Base-by-base conservation (phyloP, 2,888 invertebrate species). In the Oasisia sp. region DNA sequence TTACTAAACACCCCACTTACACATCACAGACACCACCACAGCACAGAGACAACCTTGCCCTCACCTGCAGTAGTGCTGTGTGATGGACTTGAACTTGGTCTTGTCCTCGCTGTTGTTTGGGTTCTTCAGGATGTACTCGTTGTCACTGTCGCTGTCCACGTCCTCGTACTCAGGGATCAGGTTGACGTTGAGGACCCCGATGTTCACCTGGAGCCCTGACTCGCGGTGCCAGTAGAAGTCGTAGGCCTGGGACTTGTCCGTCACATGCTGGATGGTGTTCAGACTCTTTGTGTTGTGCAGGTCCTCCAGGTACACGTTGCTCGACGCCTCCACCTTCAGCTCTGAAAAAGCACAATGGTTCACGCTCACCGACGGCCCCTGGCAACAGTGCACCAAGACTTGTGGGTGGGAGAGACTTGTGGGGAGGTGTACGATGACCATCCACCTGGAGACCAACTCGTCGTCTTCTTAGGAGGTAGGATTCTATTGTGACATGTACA, bases 131-230 rank as follows among this genome's bases (percentile, higher is more conserved):
- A 95, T 95, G 94, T 94, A 95, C 45, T 93, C 92, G 89, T 94
- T 94, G 92, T 96, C 96, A 92, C 95, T 95, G 4, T 94, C 93
- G 38, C 95, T 95, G 74, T 95, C 94, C 14, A 95, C 93, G 92
- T 96, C 96, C 44, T 94, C 94, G 93, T 95, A 96, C 92, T 95
- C 95, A 4, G 96, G 96, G 50, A 96, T 94, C 91, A 96, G 94
- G 93, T 94, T 95, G 7, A 95, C 94, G 14, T 95, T 95, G 11
- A 95, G 94, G 7, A 96, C 94, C 56, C 95, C 95, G 92, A 96
- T 94, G 91, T 95, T 95, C 32, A 96, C 94, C 93, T 95, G 91
- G 32, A 96, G 93, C 8, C 96, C 95, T 11, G 96, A 95, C 27
- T 94, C 94, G 32, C 96, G 94, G 74, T 94, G 93, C 95, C 95